Base-by-base conservation (phyloP, 2,797 vertebrate genomes). In the Myripristis murdjan region DNA sequence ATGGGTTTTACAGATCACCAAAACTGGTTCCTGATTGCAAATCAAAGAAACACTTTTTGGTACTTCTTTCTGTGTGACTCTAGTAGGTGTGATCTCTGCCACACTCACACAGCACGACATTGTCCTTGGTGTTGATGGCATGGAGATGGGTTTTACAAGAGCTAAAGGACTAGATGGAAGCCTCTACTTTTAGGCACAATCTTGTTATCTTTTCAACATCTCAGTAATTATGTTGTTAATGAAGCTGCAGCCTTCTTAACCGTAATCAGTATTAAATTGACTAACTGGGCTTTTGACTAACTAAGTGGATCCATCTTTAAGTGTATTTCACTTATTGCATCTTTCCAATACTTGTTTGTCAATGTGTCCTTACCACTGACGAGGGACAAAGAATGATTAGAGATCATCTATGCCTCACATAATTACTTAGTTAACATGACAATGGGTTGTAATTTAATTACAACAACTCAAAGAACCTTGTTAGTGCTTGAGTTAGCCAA, bases 371-470 rank as follows among this genome's bases (percentile, higher is more conserved):
- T 28, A 24, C 22, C 16, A 46, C 6, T 14, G 55, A 69, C 74
- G 47, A 58, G 48, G 64, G 35, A 68, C 33, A 72, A 57, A 63
- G 48, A 69, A 46, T 62, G 70, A 64, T 67, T 15, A 10, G 35
- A 73, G 62, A 86, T 86, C 64, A 64, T 77, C 64, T 53, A 22
- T 15, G 37, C 51, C 69, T 81, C 51, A 55, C 73, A 72, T 79
- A 82, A 88, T 91, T 81, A 75, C 67, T 28, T 78, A 82, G 73
- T 89, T 84, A 88, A 78, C 81, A 73, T 77, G 58, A 91, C 83
- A 91, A 91, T 80, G 48, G 54, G 47, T 80, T 83, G 69, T 72
- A 67, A 81, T 87, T 90, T 73, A 88, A 90, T 89, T 84, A 83
- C 39, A 65, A 33, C 62, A 61, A 77, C 68, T 60, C 70, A 55